Evolutionary conservation across 1,140 invertebrate genomes (phyloP).

Genomic region (Drosophila willistoni): DNA sequence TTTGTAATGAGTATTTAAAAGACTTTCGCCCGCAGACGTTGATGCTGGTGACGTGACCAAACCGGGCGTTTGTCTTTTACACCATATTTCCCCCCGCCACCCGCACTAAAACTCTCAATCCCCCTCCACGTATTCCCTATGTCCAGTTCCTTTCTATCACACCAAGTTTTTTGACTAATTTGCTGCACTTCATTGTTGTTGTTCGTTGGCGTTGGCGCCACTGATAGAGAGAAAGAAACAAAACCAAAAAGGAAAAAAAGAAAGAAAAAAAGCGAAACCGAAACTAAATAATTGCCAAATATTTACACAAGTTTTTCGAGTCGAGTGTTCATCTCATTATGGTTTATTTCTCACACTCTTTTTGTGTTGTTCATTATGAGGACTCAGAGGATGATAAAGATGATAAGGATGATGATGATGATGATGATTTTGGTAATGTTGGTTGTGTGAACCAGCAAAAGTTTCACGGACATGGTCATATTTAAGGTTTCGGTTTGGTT

Average conservation of each 20-base stretch:
- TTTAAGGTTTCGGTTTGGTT: slow-evolving; percentile 15
- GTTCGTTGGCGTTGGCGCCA: slow-evolving; percentile 24
- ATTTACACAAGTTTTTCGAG: slow-evolving; percentile 64
- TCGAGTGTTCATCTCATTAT: slow-evolving; percentile 69
- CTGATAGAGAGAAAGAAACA: neutral
- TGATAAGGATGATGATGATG: neutral
- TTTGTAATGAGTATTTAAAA: slow-evolving; percentile 79
- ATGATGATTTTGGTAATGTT: neutral
- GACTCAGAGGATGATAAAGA: neutral
- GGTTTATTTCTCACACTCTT: slow-evolving; percentile 44
- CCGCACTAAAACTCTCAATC: neutral
- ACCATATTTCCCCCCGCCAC: neutral
- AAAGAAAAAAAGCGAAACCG: slow-evolving; percentile 36
- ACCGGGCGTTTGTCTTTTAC: slow-evolving; percentile 63
- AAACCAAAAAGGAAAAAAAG: neutral
- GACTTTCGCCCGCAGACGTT: slow-evolving; percentile 62
- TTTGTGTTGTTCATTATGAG: neutral
- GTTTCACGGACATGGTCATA: slow-evolving; percentile 7
- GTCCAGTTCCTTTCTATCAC: slow-evolving; percentile 16
- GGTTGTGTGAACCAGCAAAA: slow-evolving; percentile 2
- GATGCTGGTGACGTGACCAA: slow-evolving; percentile 11
- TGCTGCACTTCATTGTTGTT: slow-evolving; percentile 62
- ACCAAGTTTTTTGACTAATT: slow-evolving; percentile 64
- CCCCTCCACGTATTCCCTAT: neutral
- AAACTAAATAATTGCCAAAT: slow-evolving; percentile 80